These are phyloP conservation scores for Salmo trutta DNA, from an alignment of 2,797 vertebrate genomes.

Conservation along the genomic window DNA sequence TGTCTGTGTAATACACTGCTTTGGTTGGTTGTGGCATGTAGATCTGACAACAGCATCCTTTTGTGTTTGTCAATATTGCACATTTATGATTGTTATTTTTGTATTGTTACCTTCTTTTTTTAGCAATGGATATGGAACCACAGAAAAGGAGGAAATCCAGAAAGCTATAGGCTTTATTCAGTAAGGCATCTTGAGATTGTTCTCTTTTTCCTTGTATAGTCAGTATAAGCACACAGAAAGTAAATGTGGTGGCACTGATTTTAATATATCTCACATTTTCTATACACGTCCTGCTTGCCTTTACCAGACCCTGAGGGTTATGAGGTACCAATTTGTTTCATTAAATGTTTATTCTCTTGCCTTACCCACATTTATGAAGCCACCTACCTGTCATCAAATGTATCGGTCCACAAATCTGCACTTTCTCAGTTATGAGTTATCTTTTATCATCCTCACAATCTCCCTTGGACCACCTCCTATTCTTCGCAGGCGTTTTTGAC, in stretches of 20 bases:
- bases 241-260: background rate
- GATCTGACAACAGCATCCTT: background rate
- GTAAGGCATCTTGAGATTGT: slow-evolving; percentile 71
- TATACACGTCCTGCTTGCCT: slow-evolving; percentile 90
- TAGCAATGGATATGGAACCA: slow-evolving; percentile 85
- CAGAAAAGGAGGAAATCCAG: slow-evolving; percentile 94
- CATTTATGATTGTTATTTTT: background rate
- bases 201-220: background rate
- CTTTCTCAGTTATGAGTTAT: background rate
- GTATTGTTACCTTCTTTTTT: slow-evolving; percentile 19
- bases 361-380: background rate
- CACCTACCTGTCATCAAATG: background rate
- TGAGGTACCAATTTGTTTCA: slow-evolving; percentile 80
- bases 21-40: background rate
- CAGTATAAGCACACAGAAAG: background rate
- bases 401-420: background rate
- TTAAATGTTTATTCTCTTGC: background rate
- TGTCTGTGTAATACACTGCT: background rate
- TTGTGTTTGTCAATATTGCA: background rate
- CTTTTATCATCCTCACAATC: background rate
- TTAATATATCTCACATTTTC: slow-evolving; percentile 28
- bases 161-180: slow-evolving; percentile 97
- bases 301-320: slow-evolving; percentile 92
- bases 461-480: background rate
- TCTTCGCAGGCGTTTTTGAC: slow-evolving; percentile 85